Percentiles rank a stretch among this genome's conserved stretches.
Evolutionary conservation across 2,113 vertebrate genomes (phyloP).

Genomic region (Thymallus thymallus): DNA sequence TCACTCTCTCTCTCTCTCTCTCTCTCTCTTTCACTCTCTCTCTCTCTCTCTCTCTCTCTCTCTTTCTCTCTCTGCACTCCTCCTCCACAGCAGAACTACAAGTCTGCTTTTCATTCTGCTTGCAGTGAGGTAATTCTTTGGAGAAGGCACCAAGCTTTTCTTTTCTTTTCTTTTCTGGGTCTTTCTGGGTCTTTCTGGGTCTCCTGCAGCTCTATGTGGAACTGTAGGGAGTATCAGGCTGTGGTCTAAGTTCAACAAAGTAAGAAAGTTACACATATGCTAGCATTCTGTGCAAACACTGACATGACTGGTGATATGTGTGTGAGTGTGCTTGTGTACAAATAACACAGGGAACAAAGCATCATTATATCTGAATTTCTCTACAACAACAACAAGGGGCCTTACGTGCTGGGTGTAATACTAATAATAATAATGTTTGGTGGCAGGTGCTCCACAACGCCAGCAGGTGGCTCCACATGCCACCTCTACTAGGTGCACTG

Average conservation of each 20-base stretch:
- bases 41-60: slow-evolving; percentile 12
- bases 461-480: slow-evolving; percentile 50
- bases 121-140: slow-evolving; percentile 67
- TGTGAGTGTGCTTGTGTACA: slow-evolving; percentile 15
- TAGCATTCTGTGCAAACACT: slow-evolving; percentile 66
- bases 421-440: neutral
- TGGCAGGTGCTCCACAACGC: slow-evolving; percentile 6
- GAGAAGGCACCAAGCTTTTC: slow-evolving; percentile 47
- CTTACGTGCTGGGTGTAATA: no score
- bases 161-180: no score
- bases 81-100: slow-evolving; percentile 21
- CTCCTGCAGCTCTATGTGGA: slow-evolving; percentile 31
- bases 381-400: no score
- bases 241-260: slow-evolving; percentile 65
- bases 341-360: neutral
- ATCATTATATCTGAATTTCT: neutral
- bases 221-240: slow-evolving; percentile 61
- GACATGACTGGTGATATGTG: slow-evolving; percentile 40
- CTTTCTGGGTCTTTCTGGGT: no score
- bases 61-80: slow-evolving; percentile 12
- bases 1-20: no score
- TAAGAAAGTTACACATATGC: slow-evolving; percentile 61
- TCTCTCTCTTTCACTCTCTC: no score
- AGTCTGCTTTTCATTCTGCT: slow-evolving; percentile 71
- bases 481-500: neutral